A percentile compares a stretch with the other conserved stretches of the same genome.
Conservation (phyloP, 2,888 invertebrate genomes). For the Pseudococcus longispinus region DNA sequence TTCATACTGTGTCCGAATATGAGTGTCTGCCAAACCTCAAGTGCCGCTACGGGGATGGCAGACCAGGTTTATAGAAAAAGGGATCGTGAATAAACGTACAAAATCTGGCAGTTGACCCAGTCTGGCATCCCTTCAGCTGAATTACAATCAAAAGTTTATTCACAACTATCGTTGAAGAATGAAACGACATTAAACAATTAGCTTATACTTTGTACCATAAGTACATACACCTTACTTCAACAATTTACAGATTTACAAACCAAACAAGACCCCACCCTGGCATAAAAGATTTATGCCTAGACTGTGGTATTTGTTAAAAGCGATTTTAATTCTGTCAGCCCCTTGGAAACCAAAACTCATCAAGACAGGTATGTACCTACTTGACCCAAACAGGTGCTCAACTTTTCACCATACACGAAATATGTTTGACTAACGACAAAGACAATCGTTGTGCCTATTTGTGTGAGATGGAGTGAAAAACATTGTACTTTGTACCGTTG, state of each 20-base stretch:
- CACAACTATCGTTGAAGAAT: too few species aligned
- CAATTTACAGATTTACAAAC: constrained; percentile 18
- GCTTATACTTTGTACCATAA: too few species aligned
- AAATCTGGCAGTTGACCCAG: too few species aligned
- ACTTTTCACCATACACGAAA: neutral
- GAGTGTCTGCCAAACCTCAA: too few species aligned
- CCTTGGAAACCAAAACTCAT: neutral
- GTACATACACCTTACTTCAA: too few species aligned
- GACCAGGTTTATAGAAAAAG: too few species aligned
- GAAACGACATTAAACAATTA: too few species aligned
- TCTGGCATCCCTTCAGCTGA: too few species aligned
- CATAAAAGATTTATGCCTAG: neutral
- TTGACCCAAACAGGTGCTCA: constrained; percentile 28
- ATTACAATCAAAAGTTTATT: too few species aligned
- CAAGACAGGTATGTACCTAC: constrained; percentile 26
- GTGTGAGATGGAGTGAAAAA: neutral
- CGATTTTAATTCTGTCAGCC: neutral
- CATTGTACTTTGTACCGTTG: neutral
- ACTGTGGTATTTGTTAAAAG: constrained; percentile 9
- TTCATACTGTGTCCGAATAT: too few species aligned
- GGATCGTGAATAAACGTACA: too few species aligned
- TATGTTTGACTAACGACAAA: constrained; percentile 5
- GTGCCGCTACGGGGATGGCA: too few species aligned
- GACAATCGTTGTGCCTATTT: neutral
- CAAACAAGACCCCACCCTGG: neutral